A percentile compares a stretch with the other conserved stretches of the same genome.
Evolutionary conservation across 2,113 vertebrate species (phyloP).

Genomic region (Micromys minutus): DNA sequence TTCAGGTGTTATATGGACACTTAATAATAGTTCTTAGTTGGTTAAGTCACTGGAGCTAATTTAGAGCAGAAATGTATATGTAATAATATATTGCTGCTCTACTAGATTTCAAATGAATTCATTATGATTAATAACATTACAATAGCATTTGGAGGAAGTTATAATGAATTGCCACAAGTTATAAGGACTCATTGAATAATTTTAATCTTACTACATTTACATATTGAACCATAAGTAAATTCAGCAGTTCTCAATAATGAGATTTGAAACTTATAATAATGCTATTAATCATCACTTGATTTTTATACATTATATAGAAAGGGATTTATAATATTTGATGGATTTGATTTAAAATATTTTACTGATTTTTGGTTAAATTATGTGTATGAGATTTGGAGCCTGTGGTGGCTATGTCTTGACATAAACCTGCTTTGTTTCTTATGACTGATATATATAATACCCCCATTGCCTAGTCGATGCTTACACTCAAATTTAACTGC

Average conservation of each 20-base stretch:
- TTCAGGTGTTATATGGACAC: conserved; percentile 68
- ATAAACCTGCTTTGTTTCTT: conserved; percentile 41
- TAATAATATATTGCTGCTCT: conserved; percentile 73
- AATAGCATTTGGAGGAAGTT: conserved; percentile 68
- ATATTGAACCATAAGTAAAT: conserved; percentile 72
- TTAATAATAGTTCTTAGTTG: conserved; percentile 69
- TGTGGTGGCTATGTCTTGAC: conserved; percentile 20
- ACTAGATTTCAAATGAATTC: conserved; percentile 74
- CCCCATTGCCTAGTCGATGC: conserved; percentile 5
- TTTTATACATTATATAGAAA: conserved; percentile 45
- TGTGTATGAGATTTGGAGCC: conserved; percentile 29
- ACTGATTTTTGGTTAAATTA: conserved; percentile 57
- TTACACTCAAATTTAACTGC: conserved; percentile 29
- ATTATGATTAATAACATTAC: conserved; percentile 80
- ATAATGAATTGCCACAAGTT: conserved; percentile 77
- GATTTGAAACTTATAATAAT: conserved; percentile 64
- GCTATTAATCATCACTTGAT: conserved; percentile 67
- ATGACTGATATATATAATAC: conserved; percentile 56
- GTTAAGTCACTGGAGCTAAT: conserved; percentile 72
- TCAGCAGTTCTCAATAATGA: conserved; percentile 67
- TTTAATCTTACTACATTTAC: conserved; percentile 76
- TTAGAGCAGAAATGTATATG: conserved; percentile 73
- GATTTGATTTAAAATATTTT: conserved; percentile 66
- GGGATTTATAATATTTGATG: conserved; percentile 22
- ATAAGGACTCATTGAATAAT: conserved; percentile 71